Percentiles rank a stretch among this genome's conserved stretches.
Evolutionary conservation across 2,797 vertebrate genomes (phyloP).

Genomic region (Parotocinclus haroldoi): DNA sequence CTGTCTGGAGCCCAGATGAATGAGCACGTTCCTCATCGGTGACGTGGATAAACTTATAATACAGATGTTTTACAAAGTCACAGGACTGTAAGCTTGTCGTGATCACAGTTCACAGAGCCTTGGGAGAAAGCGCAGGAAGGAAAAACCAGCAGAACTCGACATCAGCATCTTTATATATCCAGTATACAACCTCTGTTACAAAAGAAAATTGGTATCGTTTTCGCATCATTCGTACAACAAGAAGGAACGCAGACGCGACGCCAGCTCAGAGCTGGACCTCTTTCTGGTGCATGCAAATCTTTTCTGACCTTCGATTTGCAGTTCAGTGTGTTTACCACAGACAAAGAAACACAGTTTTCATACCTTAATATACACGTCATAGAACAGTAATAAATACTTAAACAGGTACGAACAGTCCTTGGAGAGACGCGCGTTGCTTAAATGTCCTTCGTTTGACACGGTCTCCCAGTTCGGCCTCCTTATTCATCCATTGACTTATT

Average conservation of each 20-base stretch:
- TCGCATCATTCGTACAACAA: not conserved
- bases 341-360: conserved; percentile 37
- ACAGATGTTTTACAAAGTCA: no score
- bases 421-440: not conserved
- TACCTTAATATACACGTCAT: conserved; percentile 55
- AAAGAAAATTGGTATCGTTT: no score
- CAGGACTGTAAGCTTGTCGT: no score
- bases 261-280: conserved; percentile 1
- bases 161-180: conserved; percentile 19
- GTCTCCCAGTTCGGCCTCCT: no score
- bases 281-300: conserved; percentile 41
- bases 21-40: no score
- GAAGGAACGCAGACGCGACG: not conserved
- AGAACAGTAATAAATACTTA: not conserved
- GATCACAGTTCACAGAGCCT: no score
- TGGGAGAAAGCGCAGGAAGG: no score
- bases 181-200: conserved; percentile 19
- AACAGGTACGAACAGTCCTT: not conserved
- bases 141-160: not conserved
- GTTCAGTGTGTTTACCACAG: conserved; percentile 30
- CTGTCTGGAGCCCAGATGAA: no score
- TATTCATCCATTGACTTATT: no score
- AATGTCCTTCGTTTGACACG: no score
- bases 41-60: no score
- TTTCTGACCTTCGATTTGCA: conserved; percentile 6